Evolutionary conservation across 2,113 vertebrate species (phyloP).

Genomic region (Lampris megalopsis): DNA sequence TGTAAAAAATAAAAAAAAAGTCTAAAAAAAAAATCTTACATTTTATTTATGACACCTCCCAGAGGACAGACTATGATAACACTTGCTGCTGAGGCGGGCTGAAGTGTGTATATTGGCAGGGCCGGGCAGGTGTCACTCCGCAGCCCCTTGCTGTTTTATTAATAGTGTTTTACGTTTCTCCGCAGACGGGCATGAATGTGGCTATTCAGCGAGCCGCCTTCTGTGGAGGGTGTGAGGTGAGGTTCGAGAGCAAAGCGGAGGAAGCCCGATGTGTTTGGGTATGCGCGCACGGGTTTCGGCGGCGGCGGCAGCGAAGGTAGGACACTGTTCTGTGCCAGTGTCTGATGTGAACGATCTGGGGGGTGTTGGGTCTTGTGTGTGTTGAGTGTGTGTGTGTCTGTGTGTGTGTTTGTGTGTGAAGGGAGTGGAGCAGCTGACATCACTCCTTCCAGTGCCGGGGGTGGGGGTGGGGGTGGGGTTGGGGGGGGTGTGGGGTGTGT

Average conservation of each 20-base stretch:
- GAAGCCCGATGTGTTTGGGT: constrained; percentile 35
- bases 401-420: not conserved
- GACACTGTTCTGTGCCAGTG: constrained; percentile 31
- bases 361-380: constrained; percentile 44
- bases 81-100: constrained; percentile 51
- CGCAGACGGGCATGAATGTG: constrained; percentile 68
- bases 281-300: not conserved
- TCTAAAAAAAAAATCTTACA: not conserved
- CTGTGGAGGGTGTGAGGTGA: constrained; percentile 21
- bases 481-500: too few species aligned
- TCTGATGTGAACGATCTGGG: constrained; percentile 63
- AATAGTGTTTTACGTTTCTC: constrained; percentile 65
- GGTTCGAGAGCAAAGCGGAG: constrained; percentile 45
- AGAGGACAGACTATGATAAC: constrained; percentile 62
- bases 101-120: constrained; percentile 66
- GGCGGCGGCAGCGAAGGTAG: constrained; percentile 31
- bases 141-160: constrained; percentile 63
- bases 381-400: constrained; percentile 7
- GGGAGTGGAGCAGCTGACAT: constrained; percentile 66
- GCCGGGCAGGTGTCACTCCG: constrained; percentile 70
- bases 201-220: constrained; percentile 54
- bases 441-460: constrained; percentile 71
- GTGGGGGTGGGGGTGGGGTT: constrained; percentile 1
- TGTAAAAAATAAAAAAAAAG: too few species aligned
- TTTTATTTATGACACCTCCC: constrained; percentile 58